Evolutionary conservation across 2,797 vertebrate species (phyloP), one percentile per base, ranked within the genome.

Genomic region (Hafferia zeledoni): DNA sequence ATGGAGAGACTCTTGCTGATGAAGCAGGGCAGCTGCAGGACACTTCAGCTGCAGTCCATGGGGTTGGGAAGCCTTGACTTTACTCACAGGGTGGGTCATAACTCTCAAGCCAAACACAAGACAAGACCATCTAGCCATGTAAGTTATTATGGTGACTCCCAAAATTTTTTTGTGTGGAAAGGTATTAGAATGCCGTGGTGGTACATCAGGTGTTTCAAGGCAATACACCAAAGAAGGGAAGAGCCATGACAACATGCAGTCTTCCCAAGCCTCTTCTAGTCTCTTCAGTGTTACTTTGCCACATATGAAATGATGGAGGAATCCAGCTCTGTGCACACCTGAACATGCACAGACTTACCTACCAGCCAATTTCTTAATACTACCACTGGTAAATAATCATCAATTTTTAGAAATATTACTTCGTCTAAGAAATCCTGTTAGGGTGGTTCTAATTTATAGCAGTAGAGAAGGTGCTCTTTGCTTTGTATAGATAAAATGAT

Each of bases 61-160:
- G 9, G 12, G 17, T 12, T 64, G 57, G 44, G 61, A 86, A 76
- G 27, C 47, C 57, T 30, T 55, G 9, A 56, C 67, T 13, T 9
- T 33, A 23, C 6, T 74, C 65, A 67, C 3, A 78, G 35, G 0
- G 0, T 10, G 22, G 49, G 24, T 49, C 35, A 77, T 60, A 77
- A 47, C 46, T 56, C 59, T 67, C 44, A 60, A 72, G 33, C 17
- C 46, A 85, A 70, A 88, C 3, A 4, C 71, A 53, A 50, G n/a
- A n/a, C 0, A 0, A 85, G 59, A 79, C 5, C 20, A 9, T 19
- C 39, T 17, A 53, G 11, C 28, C 25, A 27, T 10, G 0, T 5
- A 64, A 22, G 11, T 43, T 46, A 30, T 24, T 28, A 39, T 2
- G 10, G 24, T 0, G 0, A 65, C 20, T 65, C 69, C 35, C 60